Percentiles rank a stretch among this genome's conserved stretches.
These are phyloP conservation scores for Chlorospingus flavigularis DNA, from an alignment of 2,797 vertebrate species.

Conservation along the genomic window DNA sequence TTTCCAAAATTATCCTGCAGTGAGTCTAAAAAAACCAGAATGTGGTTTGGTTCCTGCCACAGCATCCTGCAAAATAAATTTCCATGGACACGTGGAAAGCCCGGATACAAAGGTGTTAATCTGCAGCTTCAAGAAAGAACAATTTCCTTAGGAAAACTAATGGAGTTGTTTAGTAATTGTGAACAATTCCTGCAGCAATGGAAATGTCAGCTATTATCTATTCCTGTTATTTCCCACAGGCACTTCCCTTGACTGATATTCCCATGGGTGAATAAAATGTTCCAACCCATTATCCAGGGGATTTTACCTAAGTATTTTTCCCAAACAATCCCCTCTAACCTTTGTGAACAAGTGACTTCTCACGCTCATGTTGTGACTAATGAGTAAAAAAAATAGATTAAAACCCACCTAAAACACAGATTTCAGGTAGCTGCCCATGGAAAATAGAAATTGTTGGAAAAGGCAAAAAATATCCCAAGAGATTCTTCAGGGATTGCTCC, in stretches of 20 bases:
- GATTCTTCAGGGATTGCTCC: not conserved
- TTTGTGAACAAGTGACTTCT: not conserved
- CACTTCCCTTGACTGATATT: conserved; percentile 32
- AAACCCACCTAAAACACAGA: not conserved
- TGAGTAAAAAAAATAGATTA: not conserved
- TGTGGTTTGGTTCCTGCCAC: not conserved
- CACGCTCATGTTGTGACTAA: not conserved
- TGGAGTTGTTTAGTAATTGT: not conserved
- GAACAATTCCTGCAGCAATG: not conserved
- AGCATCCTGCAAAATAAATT: not conserved
- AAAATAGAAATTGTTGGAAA: not conserved
- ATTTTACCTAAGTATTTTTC: not conserved
- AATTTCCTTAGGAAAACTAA: not conserved
- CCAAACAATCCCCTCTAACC: not conserved
- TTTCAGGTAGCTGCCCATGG: not conserved
- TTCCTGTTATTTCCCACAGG: conserved; percentile 31
- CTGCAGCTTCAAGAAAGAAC: not conserved
- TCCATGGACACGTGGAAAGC: not conserved
- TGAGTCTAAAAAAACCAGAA: fast-evolving
- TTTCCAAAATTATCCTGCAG: not conserved
- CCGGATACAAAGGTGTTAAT: not conserved
- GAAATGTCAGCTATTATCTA: conserved; percentile 48
- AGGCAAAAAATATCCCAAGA: not conserved
- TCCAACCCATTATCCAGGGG: not conserved
- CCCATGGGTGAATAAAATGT: conserved; percentile 13